Conservation (phyloP, 2,888 invertebrate species). For the Agapetus fuscipes region DNA sequence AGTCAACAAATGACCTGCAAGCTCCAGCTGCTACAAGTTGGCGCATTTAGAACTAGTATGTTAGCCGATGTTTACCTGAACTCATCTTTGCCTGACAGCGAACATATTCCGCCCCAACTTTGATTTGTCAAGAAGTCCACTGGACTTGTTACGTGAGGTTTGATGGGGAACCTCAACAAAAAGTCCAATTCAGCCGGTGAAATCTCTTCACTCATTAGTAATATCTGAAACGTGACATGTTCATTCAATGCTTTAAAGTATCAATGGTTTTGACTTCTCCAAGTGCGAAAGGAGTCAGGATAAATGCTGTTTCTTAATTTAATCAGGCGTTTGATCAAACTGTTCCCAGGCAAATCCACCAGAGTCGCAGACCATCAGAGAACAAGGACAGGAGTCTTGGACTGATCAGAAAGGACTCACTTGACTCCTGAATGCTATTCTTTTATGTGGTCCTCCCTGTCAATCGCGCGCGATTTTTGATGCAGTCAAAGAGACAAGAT, state of each 20-base stretch:
- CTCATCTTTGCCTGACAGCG: conserved; percentile 81
- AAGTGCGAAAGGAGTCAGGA: conserved; percentile 1
- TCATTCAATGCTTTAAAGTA: conserved; percentile 5
- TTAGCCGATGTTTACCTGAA: conserved; percentile 61
- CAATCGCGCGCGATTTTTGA: too few species aligned
- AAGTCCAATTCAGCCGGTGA: conserved; percentile 81
- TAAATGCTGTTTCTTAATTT: conserved; percentile 1
- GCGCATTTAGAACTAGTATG: too few species aligned
- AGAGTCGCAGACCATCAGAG: too few species aligned
- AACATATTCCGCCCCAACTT: conserved; percentile 94
- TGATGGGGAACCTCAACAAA: conserved; percentile 82
- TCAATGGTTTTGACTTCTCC: background rate
- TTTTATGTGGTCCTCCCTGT: too few species aligned
- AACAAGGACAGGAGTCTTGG: too few species aligned
- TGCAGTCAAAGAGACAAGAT: too few species aligned
- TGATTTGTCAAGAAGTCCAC: conserved; percentile 89
- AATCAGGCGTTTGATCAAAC: too few species aligned
- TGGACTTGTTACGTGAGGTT: conserved; percentile 87
- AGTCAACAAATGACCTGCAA: too few species aligned
- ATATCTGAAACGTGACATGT: conserved; percentile 49
- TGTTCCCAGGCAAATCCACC: background rate
- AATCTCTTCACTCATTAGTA: conserved; percentile 80
- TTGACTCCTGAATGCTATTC: too few species aligned
- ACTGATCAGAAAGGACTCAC: too few species aligned
- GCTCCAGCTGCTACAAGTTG: too few species aligned